Percentiles rank a stretch among this genome's conserved stretches.
These are phyloP conservation scores for Hyalella azteca DNA, from an alignment of 2,888 invertebrate species.

Conservation along the genomic window DNA sequence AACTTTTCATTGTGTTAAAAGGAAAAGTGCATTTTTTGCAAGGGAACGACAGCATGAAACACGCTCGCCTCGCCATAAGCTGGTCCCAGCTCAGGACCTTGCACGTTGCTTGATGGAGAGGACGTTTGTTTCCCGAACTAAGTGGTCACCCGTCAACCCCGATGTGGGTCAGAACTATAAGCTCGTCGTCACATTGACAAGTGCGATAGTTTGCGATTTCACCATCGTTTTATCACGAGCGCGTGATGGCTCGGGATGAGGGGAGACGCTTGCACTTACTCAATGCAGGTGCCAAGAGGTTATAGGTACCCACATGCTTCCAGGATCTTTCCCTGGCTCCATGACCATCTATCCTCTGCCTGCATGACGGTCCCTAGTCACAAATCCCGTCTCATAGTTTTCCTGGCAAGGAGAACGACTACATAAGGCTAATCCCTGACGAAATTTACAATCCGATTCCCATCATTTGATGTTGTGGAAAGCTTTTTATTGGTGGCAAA, in stretches of 20 bases:
- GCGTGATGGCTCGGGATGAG: conserved; percentile 23
- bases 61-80: neutral
- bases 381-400: conserved; percentile 20
- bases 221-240: conserved; percentile 24
- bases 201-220: conserved; percentile 25
- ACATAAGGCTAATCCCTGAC: neutral
- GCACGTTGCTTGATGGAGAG: neutral
- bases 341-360: conserved; percentile 1
- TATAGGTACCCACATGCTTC: too few relatives aligned
- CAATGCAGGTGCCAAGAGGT: conserved; percentile 5
- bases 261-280: neutral
- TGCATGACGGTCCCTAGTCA: neutral
- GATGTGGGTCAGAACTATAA: conserved; percentile 27
- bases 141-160: neutral
- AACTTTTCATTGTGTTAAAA: too few relatives aligned
- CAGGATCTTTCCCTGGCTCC: too few relatives aligned
- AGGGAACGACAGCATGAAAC: neutral
- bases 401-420: conserved; percentile 19
- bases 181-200: conserved; percentile 21
- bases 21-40: too few relatives aligned
- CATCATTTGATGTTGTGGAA: conserved; percentile 30
- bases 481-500: conserved; percentile 33
- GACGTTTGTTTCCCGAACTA: neutral
- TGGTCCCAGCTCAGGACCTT: neutral
- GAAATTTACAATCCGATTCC: conserved; percentile 25